Evolutionary conservation across 2,888 invertebrate species (phyloP).

Genomic region (Penaeus monodon): DNA sequence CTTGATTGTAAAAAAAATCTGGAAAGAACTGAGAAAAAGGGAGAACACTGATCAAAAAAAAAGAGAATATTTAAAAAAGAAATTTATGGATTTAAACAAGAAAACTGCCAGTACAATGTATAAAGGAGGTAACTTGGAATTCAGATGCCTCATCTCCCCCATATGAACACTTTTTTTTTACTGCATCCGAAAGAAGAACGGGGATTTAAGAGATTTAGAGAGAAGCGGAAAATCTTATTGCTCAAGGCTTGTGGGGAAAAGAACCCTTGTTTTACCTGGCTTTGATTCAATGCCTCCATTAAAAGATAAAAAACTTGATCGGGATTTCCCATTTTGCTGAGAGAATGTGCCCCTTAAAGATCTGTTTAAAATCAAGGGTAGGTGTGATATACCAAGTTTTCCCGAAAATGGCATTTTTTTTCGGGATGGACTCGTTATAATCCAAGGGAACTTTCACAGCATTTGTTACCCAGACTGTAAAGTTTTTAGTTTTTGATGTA

Average conservation of each 20-base stretch:
- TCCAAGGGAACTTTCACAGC: conserved; percentile 71
- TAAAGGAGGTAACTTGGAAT: background rate
- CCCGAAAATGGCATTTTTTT: conserved; percentile 81
- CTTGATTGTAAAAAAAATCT: no score
- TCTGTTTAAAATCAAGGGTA: conserved; percentile 77
- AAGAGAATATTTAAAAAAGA: no score
- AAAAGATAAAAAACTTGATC: conserved; percentile 82
- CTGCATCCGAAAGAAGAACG: background rate
- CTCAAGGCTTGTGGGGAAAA: conserved; percentile 62
- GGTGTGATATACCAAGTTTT: conserved; percentile 74
- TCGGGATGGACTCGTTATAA: conserved; percentile 87
- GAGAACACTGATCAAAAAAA: no score
- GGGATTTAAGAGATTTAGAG: conserved; percentile 40
- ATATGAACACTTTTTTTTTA: conserved; percentile 58
- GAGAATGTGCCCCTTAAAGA: conserved; percentile 78
- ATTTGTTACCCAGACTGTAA: conserved; percentile 85
- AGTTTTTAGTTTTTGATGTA: conserved; percentile 93
- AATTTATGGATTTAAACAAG: no score
- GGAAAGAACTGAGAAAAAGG: no score
- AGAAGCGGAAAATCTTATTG: conserved; percentile 46
- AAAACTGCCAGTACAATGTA: no score
- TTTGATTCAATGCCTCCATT: conserved; percentile 84
- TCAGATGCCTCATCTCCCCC: conserved; percentile 57
- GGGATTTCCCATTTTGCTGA: conserved; percentile 88
- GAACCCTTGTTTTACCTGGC: conserved; percentile 70